Evolutionary conservation across 2,888 invertebrate species (phyloP), one percentile per base, ranked within the genome.

Genomic region (Nephrotoma appendiculata): DNA sequence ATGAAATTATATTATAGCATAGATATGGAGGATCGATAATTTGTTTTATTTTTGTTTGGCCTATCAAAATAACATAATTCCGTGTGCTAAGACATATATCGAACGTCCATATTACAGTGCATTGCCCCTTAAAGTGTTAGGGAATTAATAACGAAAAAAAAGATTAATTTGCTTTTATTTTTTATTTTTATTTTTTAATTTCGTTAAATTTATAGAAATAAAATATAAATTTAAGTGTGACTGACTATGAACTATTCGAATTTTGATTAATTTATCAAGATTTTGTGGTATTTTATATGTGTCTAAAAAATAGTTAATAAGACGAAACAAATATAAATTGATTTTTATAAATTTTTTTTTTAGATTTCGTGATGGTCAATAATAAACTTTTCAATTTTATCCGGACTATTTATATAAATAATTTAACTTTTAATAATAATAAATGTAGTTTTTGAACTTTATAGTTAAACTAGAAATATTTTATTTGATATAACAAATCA

Each of bases 241-340:
- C 84, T 84, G 84, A 84, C 84, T 84, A 42, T n/a, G 43, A 84
- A 41, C 43, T 84, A 84, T 84, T 84, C 84, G 84, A 84, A 71
- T 71, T 84, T 84, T 84, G 84, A 84, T 84, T 84, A 84, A 84
- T 84, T 84, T 84, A 84, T 84, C 71, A 71, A 71, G 71, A 71
- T 71, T 71, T 71, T 71, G 71, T 71, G 71, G 71, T 71, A 71
- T 71, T 71, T 71, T 71, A 71, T 19, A 71, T 31, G 71, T 9
- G 31, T 6, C 5, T 57, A 19, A 2, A 31, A 19, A 6, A n/a
- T 57, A 57, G 52, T 57, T 57, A 57, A 57, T 15, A 57, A 57
- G 52, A 57, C 52, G 52, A 57, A 57, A 71, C 71, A 71, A 31
- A 71, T 71, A 71, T 71, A 71, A 71, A 71, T 71, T 71, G 71